Evolutionary conservation across 2,888 invertebrate species (phyloP).

Genomic region (Agonum fuliginosum): DNA sequence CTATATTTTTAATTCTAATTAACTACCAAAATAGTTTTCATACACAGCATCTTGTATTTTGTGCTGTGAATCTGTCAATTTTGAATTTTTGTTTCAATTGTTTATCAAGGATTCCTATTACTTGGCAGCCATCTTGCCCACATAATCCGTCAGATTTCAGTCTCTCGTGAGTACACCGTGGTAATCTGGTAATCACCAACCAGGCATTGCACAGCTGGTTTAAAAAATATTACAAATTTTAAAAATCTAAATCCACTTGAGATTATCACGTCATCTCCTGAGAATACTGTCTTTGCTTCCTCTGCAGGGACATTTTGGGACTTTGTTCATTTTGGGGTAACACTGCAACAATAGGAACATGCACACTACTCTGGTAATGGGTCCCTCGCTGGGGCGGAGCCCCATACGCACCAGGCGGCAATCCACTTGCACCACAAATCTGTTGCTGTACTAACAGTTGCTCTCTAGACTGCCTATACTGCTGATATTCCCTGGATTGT

Average conservation of each 20-base stretch:
- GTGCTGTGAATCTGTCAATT: too few species aligned
- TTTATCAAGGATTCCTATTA: too few species aligned
- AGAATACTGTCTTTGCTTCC: constrained; percentile 64
- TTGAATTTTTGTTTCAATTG: too few species aligned
- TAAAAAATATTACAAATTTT: background rate
- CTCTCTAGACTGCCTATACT: constrained; percentile 69
- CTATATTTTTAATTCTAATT: too few species aligned
- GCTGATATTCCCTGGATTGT: constrained; percentile 68
- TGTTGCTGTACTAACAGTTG: constrained; percentile 68
- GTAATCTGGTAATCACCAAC: too few species aligned
- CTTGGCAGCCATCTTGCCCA: too few species aligned
- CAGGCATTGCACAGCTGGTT: background rate
- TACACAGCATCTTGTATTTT: too few species aligned
- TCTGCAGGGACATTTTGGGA: constrained; percentile 65
- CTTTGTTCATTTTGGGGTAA: constrained; percentile 66
- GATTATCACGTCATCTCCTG: constrained; percentile 68
- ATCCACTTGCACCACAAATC: constrained; percentile 40
- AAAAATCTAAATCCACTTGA: background rate
- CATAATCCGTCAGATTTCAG: too few species aligned
- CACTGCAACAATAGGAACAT: constrained; percentile 67
- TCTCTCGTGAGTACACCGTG: too few species aligned
- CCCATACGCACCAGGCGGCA: constrained; percentile 6
- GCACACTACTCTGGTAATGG: constrained; percentile 69
- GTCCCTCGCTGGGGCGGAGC: constrained; percentile 32
- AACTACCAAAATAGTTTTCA: too few species aligned